A percentile compares a stretch with the other conserved stretches of the same genome.
phyloP scores from a whole-genome alignment of 2,113 vertebrate genomes.

The Rhabdornis inornatus region DNA sequence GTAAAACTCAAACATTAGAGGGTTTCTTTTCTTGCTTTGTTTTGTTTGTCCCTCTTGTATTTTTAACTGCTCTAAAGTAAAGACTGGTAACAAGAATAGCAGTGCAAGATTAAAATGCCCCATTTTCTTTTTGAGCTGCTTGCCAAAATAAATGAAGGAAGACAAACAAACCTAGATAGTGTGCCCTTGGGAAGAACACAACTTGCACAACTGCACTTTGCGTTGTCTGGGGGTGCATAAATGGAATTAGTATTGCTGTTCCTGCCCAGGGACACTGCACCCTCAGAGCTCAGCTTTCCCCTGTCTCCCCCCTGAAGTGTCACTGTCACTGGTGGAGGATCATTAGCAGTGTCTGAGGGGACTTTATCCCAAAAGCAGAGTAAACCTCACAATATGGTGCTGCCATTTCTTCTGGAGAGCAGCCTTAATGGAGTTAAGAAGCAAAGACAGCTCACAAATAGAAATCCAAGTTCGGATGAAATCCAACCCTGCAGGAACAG shows the following conservation, averaged over 20 bases:
- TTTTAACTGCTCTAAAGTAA: neutral
- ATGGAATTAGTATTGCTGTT: neutral
- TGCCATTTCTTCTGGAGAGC: neutral
- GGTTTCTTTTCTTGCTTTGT: neutral
- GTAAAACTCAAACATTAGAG: neutral
- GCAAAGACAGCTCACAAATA: neutral
- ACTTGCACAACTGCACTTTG: neutral
- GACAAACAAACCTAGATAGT: constrained; percentile 6
- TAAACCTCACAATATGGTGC: neutral
- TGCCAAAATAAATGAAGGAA: constrained; percentile 18
- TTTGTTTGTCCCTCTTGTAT: neutral
- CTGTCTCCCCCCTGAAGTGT: neutral
- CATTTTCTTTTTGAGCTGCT: neutral
- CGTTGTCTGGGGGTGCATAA: neutral
- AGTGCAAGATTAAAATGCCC: neutral
- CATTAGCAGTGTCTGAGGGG: neutral
- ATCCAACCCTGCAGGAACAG: neutral
- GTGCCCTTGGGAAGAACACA: neutral
- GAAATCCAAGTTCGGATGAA: neutral
- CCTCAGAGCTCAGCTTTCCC: neutral
- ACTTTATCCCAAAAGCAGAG: neutral
- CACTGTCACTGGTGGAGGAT: neutral
- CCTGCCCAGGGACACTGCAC: neutral
- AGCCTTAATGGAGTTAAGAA: neutral
- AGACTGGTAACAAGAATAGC: neutral